Evolutionary conservation across 1,140 invertebrate genomes (phyloP).

Genomic region (Schlechtendalia chinensis): DNA sequence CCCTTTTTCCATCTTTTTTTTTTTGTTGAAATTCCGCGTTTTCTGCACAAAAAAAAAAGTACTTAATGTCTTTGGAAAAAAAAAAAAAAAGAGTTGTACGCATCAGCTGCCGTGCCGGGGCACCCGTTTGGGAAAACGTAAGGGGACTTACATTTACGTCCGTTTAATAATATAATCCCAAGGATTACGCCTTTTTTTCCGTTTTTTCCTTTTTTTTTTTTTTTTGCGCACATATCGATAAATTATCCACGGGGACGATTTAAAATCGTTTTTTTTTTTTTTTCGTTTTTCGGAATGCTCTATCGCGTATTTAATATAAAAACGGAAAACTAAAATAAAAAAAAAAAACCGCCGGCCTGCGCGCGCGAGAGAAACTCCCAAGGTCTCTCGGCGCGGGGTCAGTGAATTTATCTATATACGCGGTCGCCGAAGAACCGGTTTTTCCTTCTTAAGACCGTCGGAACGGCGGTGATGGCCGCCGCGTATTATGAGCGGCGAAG

Average conservation of each 20-base stretch:
- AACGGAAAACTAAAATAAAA: not conserved
- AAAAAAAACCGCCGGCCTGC: not conserved
- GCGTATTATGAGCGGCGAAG: not conserved
- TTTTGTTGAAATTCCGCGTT: constrained; percentile 40
- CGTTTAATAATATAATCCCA: constrained; percentile 29
- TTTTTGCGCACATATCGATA: not conserved
- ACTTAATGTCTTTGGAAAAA: constrained; percentile 17
- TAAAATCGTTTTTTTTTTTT: not conserved
- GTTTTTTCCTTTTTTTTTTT: too few relatives aligned
- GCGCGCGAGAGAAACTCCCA: constrained; percentile 29
- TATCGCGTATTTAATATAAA: not conserved
- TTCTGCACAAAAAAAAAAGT: constrained; percentile 45
- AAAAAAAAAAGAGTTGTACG: constrained; percentile 44
- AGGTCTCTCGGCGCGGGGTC: constrained; percentile 41
- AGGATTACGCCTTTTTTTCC: constrained; percentile 40
- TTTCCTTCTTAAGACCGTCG: constrained; percentile 10
- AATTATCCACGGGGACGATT: constrained; percentile 32
- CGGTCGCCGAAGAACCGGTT: constrained; percentile 47
- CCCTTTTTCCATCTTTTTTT: too few relatives aligned
- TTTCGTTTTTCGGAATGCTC: constrained; percentile 22
- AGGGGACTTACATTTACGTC: too few relatives aligned
- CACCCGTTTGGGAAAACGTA: not conserved
- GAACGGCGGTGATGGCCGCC: not conserved
- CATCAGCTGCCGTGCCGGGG: constrained; percentile 10
- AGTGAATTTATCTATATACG: constrained; percentile 37